Evolutionary conservation across 2,113 vertebrate genomes (phyloP).

Genomic region (Sphyrna mokarran): DNA sequence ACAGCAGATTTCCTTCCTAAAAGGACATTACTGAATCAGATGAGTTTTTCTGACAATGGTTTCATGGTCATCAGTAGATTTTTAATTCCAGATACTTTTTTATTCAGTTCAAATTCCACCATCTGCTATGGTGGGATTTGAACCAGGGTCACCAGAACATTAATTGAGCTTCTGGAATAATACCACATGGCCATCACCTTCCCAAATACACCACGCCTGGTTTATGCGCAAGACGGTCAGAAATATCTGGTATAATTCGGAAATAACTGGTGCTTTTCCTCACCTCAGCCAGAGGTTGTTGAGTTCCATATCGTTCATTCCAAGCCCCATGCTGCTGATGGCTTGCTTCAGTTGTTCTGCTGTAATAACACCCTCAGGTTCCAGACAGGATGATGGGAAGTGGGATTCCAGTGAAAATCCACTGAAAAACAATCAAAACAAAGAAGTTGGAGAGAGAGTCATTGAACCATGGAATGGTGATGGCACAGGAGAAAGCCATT

Average conservation of each 20-base stretch:
- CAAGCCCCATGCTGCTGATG: conserved; percentile 28
- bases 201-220: not conserved
- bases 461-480: too few species aligned
- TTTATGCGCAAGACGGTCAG: not conserved
- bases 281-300: conserved; percentile 39
- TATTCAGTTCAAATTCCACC: too few species aligned
- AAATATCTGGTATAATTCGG: not conserved
- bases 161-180: too few species aligned
- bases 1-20: too few species aligned
- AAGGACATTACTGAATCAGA: too few species aligned
- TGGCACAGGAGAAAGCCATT: not conserved
- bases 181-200: too few species aligned
- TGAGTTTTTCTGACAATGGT: too few species aligned
- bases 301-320: conserved; percentile 23
- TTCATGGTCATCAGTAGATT: too few species aligned
- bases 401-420: conserved; percentile 28
- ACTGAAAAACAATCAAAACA: not conserved
- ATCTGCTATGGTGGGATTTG: too few species aligned
- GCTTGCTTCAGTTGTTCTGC: conserved; percentile 34
- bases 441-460: not conserved
- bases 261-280: not conserved
- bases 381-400: conserved; percentile 35
- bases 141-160: too few species aligned
- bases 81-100: too few species aligned
- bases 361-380: conserved; percentile 23